Evolutionary conservation across 2,888 invertebrate species (phyloP).

Genomic region (Acanthosepion esculentum): DNA sequence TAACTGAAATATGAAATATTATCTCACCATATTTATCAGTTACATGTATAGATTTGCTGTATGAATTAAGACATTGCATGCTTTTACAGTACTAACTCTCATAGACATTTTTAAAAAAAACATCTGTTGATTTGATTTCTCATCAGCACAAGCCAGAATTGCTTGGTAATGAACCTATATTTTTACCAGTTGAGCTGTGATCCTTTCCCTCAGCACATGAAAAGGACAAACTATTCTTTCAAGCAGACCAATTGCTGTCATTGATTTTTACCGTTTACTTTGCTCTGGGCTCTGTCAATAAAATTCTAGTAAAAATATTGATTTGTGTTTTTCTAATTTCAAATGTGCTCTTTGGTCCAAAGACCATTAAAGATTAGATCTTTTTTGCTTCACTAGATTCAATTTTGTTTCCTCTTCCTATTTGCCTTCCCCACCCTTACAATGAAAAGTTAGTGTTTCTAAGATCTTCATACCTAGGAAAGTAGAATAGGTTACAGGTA

Average conservation of each 20-base stretch:
- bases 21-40: too few species aligned
- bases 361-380: not conserved
- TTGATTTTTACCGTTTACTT: not conserved
- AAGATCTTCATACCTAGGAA: too few species aligned
- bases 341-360: slow-evolving; percentile 33
- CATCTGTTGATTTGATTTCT: too few species aligned
- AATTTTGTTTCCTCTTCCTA: not conserved
- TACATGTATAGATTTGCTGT: too few species aligned
- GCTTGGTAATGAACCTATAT: not conserved
- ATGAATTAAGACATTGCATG: too few species aligned
- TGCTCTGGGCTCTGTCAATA: not conserved
- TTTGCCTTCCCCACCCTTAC: not conserved
- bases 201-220: not conserved
- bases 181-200: not conserved
- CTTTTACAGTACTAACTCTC: too few species aligned
- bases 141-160: too few species aligned
- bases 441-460: not conserved
- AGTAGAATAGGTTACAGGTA: not conserved
- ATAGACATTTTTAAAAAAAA: too few species aligned
- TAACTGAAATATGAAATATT: too few species aligned
- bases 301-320: slow-evolving; percentile 6
- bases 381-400: slow-evolving; percentile 11
- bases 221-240: not conserved
- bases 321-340: not conserved
- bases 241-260: not conserved